Conservation (phyloP, 64 coral and sea anemone species). For the Acropora tenuis region DNA sequence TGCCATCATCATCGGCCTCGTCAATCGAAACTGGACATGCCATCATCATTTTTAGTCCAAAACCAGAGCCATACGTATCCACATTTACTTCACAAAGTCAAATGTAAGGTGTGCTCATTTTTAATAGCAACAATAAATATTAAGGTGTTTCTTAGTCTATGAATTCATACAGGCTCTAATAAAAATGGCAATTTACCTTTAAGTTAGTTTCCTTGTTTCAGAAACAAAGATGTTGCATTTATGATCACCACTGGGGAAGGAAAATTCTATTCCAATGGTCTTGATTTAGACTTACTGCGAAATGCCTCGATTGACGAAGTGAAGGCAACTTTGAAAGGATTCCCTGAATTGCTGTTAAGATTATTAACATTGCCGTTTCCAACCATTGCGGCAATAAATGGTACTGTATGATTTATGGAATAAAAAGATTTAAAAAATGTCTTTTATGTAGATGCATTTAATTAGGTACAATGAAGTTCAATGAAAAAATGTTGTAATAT, state of each 20-base stretch:
- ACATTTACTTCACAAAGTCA: too few species aligned
- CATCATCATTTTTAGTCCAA: too few species aligned
- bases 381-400: constrained; percentile 88
- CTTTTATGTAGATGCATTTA: background rate
- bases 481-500: too few species aligned
- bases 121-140: too few species aligned
- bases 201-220: constrained; percentile 8
- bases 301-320: background rate
- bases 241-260: constrained; percentile 76
- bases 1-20: too few species aligned
- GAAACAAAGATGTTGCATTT: constrained; percentile 71
- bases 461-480: too few species aligned
- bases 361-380: constrained; percentile 73
- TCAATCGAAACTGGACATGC: too few species aligned
- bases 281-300: constrained; percentile 56
- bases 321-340: background rate
- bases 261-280: constrained; percentile 77
- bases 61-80: too few species aligned
- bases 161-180: too few species aligned
- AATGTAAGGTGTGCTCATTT: too few species aligned
- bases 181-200: too few species aligned
- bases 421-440: background rate
- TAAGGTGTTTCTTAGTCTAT: too few species aligned
- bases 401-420: constrained; percentile 39
- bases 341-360: constrained; percentile 21